Evolutionary conservation across 2,113 vertebrate species (phyloP), one percentile per base, ranked within the genome.

Genomic region (Talpa occidentalis): DNA sequence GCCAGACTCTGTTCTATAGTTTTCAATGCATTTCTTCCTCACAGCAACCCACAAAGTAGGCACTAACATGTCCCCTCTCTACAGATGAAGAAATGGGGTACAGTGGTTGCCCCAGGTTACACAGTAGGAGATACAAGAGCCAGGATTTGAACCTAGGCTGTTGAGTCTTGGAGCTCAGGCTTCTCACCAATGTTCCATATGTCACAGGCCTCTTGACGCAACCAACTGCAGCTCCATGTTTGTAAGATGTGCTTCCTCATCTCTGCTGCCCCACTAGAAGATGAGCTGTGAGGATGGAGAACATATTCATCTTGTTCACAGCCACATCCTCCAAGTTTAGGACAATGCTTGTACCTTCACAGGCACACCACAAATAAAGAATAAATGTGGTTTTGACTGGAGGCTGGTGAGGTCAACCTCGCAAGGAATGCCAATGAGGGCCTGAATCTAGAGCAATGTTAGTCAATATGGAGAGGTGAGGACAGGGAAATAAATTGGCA

Each of bases 131-230:
- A 35, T 60, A 26, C 40, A 44, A 10, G 16, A 91, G n/a, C 2
- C 54, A 81, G 52, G 37, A 35, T 92, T 88, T 81, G 91, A 92
- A 88, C 62, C 32, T 9, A n/a, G 66, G 10, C 32, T 52, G 21
- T 35, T 66, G 19, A 32, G 17, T 10, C 67, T 80, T 42, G 91
- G 66, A 85, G 76, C 16, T 47, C 44, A 37, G 37, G 62, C 81
- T 88, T n/a, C 2, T 44, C 32, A 32, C 30, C 15, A 56, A 14
- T 1, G 7, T 28, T 2, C 6, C 35, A 24, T 0, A 1, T 49
- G 15, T 70, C 77, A 32, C 28, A 7, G 59, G 32, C 56, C 17
- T 19, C 44, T 74, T 80, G 59, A 62, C 44, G 49, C 14, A 73
- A 26, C 5, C 0, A 0, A 4, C 8, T 56, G 17, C 16, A 28